A percentile compares a stretch with the other conserved stretches of the same genome.
These are phyloP conservation scores for Neolamprologus caudopunctatus DNA, from an alignment of 2,113 vertebrate genomes.

Conservation along the genomic window DNA sequence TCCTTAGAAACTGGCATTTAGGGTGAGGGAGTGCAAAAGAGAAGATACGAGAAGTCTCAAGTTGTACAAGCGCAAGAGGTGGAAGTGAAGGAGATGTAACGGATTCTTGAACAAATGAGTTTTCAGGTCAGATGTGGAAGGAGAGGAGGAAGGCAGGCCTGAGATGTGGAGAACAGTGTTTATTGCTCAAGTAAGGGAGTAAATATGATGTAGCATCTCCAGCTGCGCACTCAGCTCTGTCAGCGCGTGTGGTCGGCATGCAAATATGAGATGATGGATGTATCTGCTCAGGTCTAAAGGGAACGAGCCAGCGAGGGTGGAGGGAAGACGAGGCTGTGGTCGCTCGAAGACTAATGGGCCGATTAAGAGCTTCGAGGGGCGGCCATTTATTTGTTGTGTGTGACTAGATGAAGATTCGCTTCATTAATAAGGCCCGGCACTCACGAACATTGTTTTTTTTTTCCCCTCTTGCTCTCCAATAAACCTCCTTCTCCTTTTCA, in stretches of 20 bases:
- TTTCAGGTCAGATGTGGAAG: not conserved
- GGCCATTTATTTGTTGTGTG: conserved; percentile 67
- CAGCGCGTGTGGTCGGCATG: conserved; percentile 44
- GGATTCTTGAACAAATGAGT: not conserved
- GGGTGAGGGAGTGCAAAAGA: not conserved
- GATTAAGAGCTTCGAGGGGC: conserved; percentile 64
- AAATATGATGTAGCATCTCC: conserved; percentile 58
- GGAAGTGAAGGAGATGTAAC: not conserved
- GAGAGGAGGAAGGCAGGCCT: not conserved
- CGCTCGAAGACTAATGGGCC: conserved; percentile 68
- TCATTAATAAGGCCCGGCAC: conserved; percentile 66
- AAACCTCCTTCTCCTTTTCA: not conserved
- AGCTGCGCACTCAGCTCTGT: conserved; percentile 40
- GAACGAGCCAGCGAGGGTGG: conserved; percentile 11
- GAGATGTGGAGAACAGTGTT: conserved; percentile 1
- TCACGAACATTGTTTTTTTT: conserved; percentile 35
- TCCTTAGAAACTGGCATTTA: not conserved
- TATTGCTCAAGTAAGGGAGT: conserved; percentile 27
- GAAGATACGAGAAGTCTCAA: not conserved
- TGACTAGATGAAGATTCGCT: conserved; percentile 71
- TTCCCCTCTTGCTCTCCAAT: not conserved
- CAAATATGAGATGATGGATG: conserved; percentile 61
- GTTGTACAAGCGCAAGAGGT: not conserved
- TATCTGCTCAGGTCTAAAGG: conserved; percentile 19
- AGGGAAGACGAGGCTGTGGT: conserved; percentile 16